Base-by-base conservation (phyloP, 2,113 vertebrate genomes). In the Symphodus melops region DNA sequence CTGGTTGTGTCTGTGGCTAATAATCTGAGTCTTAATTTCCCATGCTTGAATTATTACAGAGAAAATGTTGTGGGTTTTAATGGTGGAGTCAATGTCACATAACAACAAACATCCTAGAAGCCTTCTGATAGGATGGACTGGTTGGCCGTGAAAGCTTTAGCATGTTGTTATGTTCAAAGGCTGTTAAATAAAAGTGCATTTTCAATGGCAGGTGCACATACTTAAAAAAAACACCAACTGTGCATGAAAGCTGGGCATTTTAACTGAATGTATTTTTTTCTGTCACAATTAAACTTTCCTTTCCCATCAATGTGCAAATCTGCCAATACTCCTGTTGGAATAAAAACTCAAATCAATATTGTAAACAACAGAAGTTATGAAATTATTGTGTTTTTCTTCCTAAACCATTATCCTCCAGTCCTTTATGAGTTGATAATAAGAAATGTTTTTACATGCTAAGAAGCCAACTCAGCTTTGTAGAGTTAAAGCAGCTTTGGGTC, bases 121-220 rank as follows among this genome's bases (percentile, higher is more conserved):
- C 72, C 54, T 60, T 72, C 7, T 71, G 64, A 81, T 21, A 17
- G 73, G 82, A 83, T 86, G 77, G 77, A 86, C 42, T 72, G 68
- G 14, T 70, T n/a, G 20, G 39, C 67, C 39, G 21, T 10, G 9
- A 37, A 28, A 41, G 60, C 23, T 20, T 11, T 2, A 44, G 25
- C 28, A 21, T 52, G 66, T 60, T 57, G 69, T 68, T 51, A 75
- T 2, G 28, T 49, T 81, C 44, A 42, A 71, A 73, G 75, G 73
- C 82, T 82, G 25, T 41, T 52, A 52, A 68, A 67, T 85, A 54
- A 91, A 89, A 89, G 87, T 90, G 88, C 83, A 83, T 88, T 86
- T 91, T 76, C 21, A 77, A 75, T 21, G 57, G 79, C 84, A 86
- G 82, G 76, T 44, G 37, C 60, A 77, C 73, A 79, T 58, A 80